phyloP scores from a whole-genome alignment of 2,797 vertebrate species.

The Gadopsis bispinosus region DNA sequence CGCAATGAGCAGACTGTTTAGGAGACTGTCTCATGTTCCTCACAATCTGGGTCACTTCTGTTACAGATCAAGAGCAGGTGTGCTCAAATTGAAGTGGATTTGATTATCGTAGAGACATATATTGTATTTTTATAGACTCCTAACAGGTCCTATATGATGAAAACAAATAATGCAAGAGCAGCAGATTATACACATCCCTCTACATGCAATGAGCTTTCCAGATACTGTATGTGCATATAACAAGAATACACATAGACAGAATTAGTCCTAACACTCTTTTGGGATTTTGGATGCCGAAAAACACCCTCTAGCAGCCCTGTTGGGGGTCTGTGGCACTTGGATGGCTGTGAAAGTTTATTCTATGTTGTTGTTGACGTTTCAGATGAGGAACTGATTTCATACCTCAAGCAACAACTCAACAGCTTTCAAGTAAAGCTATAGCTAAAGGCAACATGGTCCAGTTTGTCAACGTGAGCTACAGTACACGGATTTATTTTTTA shows the following conservation, averaged over 20 bases:
- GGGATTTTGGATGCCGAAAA: neutral
- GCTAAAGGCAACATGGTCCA: neutral
- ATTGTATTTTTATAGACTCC: conserved; percentile 1
- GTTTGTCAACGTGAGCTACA: neutral
- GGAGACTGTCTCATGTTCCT: conserved; percentile 35
- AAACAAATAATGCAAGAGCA: conserved; percentile 10
- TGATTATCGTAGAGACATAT: conserved; percentile 7
- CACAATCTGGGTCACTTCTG: conserved; percentile 9
- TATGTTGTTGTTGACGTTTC: conserved; percentile 1
- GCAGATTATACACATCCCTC: neutral
- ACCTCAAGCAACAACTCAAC: neutral
- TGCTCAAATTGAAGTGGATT: neutral
- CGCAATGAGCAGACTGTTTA: conserved; percentile 39
- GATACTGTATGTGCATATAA: neutral
- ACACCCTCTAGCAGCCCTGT: neutral
- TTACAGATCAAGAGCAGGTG: neutral
- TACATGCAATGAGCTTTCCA: neutral
- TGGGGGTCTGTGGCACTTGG: neutral
- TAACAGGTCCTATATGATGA: neutral
- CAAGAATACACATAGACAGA: neutral
- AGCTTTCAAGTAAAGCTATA: neutral
- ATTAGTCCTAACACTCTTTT: neutral
- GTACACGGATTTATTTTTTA: too few relatives aligned
- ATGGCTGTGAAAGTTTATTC: neutral
- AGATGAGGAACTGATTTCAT: conserved; percentile 3